These are phyloP conservation scores for Myiozetetes cayanensis DNA, from an alignment of 2,113 vertebrate species.

Conservation along the genomic window DNA sequence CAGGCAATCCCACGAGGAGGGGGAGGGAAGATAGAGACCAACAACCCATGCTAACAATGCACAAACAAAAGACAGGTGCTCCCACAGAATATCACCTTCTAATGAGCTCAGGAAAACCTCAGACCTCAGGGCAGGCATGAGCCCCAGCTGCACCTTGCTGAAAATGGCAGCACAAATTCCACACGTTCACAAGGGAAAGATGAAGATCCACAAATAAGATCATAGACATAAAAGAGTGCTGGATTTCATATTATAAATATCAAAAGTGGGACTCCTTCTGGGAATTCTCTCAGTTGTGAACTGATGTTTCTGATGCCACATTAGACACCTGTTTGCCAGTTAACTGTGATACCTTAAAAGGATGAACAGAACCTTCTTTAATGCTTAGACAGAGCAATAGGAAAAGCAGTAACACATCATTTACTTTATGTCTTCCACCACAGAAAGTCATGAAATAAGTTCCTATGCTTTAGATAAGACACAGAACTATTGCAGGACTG, in stretches of 20 bases:
- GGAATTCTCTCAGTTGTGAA: not conserved
- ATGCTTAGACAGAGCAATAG: not conserved
- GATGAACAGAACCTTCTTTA: not conserved
- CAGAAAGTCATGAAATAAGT: not conserved
- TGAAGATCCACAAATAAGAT: not conserved
- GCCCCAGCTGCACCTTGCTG: not conserved
- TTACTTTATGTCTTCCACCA: not conserved
- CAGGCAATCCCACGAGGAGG: not conserved
- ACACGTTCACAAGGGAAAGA: not conserved
- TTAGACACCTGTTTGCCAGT: not conserved
- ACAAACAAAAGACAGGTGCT: not conserved
- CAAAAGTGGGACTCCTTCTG: not conserved
- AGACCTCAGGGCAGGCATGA: not conserved
- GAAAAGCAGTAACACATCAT: not conserved
- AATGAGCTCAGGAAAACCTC: not conserved
- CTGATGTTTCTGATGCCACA: fast-evolving
- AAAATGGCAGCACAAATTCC: not conserved
- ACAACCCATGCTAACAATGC: not conserved
- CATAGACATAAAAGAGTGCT: not conserved
- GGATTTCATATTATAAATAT: not conserved
- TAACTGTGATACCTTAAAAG: not conserved
- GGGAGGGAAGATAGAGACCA: not conserved
- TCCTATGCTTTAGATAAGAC: not conserved
- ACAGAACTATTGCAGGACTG: not conserved
- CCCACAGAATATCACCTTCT: not conserved